phyloP scores from a whole-genome alignment of 1,140 invertebrate species.

The Atta cephalotes region DNA sequence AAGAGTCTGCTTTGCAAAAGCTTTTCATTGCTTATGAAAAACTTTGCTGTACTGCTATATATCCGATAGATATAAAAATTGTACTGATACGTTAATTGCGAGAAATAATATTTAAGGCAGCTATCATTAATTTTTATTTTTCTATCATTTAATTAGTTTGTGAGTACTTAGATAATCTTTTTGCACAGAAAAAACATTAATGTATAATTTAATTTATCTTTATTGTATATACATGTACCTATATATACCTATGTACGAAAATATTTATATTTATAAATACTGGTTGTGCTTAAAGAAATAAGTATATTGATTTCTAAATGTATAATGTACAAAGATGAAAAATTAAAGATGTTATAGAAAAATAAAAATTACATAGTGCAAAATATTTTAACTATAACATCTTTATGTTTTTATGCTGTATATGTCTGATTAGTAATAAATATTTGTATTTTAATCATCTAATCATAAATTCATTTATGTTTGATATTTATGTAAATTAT shows the following conservation, averaged over 20 bases:
- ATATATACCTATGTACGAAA: slow-evolving; percentile 2
- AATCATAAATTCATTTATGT: background rate
- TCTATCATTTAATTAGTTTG: slow-evolving; percentile 13
- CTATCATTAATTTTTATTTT: slow-evolving; percentile 5
- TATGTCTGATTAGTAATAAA: background rate
- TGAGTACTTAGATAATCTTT: slow-evolving; percentile 5
- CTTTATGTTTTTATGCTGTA: background rate
- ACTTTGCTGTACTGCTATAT: background rate
- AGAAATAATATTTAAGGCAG: slow-evolving; percentile 26
- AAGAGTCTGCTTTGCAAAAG: slow-evolving; percentile 37
- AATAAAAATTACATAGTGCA: background rate
- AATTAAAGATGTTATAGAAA: background rate
- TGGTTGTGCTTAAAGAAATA: slow-evolving; percentile 41
- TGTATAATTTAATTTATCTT: background rate
- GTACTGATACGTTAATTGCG: background rate
- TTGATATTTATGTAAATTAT: background rate
- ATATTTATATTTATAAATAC: slow-evolving; percentile 32
- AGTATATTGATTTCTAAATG: slow-evolving; percentile 6
- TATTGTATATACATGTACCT: background rate
- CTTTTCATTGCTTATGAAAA: background rate
- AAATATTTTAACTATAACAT: background rate
- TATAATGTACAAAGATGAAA: background rate
- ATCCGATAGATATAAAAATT: background rate
- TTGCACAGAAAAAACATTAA: background rate
- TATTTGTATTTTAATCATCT: background rate